Base-by-base conservation (phyloP, 2,797 vertebrate species). In the Pelobates cultripes region DNA sequence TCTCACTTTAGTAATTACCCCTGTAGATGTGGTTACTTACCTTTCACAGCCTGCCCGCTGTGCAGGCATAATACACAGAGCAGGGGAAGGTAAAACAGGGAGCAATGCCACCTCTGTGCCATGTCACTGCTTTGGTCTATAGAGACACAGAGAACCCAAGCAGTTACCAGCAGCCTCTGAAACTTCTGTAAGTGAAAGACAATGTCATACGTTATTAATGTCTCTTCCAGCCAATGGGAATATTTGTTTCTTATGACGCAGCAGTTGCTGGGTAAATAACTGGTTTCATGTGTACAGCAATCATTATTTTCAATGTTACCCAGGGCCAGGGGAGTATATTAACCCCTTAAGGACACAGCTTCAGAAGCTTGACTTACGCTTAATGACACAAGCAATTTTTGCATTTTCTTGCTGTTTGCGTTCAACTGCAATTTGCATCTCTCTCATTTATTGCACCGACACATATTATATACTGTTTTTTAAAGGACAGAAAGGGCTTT, bases 191-290 rank as follows among this genome's bases (percentile, higher is more conserved):
- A 64, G 7, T 28, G 61, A 7, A 64, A 40, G 12, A 40, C 61
- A 7, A n/a, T 7, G 28, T 28, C 17, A 28, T n/a, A 7, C 3
- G 17, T 3, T 7, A 28, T 40, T 64, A 64, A 40, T 6, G 28
- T 7, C n/a, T 28, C n/a, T 40, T 28, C 45, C 15, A 47, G 44
- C 77, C 77, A 79, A 73, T 79, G 53, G 17, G 57, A 66, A 51
- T 43, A 28, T 41, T n/a, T 43, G 40, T 53, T 17, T 12, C 15
- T 40, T 40, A 12, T 79, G 70, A 79, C 55, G 9, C 41, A 15
- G 28, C 10, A 72, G 77, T 79, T 17, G 45, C 77, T 3, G 40
- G 77, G 77, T 53, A 79, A 70, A 73, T 42, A 47, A 0, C 1
- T 60, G n/a, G 8, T 60, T 28, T 43, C 7, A 7, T 9, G 3